Evolutionary conservation across 2,797 vertebrate genomes (phyloP).

Genomic region (Sebastes vulpes): DNA sequence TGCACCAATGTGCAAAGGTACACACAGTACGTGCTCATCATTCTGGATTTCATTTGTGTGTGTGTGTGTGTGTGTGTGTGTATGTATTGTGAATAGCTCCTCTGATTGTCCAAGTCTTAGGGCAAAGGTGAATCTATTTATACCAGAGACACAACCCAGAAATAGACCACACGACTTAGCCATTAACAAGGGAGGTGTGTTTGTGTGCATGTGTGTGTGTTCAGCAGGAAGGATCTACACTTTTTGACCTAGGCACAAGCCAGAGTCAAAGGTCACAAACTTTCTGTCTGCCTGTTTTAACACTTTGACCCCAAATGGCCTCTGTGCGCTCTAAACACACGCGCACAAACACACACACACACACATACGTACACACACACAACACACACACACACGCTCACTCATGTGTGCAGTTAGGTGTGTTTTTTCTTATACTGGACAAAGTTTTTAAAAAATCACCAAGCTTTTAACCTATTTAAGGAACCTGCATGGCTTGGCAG

Average conservation of each 20-base stretch:
- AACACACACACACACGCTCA: neutral
- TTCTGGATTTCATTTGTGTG: neutral
- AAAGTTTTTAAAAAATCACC: neutral
- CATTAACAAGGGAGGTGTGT: slow-evolving; percentile 42
- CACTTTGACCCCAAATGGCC: slow-evolving; percentile 66
- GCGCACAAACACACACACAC: neutral
- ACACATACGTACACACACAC: neutral
- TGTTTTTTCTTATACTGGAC: neutral
- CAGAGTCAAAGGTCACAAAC: slow-evolving; percentile 81
- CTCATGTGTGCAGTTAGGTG: neutral
- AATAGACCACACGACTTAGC: slow-evolving; percentile 59
- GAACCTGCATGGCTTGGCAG: neutral
- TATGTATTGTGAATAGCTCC: slow-evolving; percentile 18
- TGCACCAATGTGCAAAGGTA: neutral
- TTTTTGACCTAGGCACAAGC: slow-evolving; percentile 86
- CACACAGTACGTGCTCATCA: neutral
- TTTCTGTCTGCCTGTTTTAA: slow-evolving; percentile 81
- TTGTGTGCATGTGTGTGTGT: slow-evolving; percentile 62
- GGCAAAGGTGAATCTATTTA: slow-evolving; percentile 78
- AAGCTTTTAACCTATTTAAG: neutral
- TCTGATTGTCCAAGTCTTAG: slow-evolving; percentile 36
- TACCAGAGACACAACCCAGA: slow-evolving; percentile 68
- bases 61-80: neutral
- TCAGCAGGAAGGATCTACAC: slow-evolving; percentile 69
- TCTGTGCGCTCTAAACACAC: slow-evolving; percentile 38